Evolutionary conservation across 2,797 vertebrate genomes (phyloP).

Genomic region (Acrossocheilus wenchowensis): DNA sequence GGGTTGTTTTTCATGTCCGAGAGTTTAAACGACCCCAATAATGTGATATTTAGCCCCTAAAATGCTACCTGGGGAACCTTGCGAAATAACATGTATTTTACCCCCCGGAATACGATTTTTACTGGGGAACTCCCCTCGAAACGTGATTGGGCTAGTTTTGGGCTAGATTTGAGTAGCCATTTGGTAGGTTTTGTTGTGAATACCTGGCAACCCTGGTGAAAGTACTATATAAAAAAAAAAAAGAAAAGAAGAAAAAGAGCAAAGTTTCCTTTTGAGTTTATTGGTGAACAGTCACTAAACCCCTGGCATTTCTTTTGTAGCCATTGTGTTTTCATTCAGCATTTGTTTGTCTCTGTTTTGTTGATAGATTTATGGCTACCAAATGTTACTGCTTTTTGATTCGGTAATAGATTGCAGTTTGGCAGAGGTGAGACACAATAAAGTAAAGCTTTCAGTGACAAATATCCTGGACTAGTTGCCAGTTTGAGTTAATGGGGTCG

Average conservation of each 20-base stretch:
- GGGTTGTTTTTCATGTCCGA: not conserved
- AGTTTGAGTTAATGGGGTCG: slow-evolving; percentile 44
- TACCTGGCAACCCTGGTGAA: not conserved
- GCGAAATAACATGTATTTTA: too few species aligned
- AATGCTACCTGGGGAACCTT: too few species aligned
- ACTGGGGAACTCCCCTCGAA: not conserved
- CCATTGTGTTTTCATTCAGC: slow-evolving; percentile 29
- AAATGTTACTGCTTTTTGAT: slow-evolving; percentile 53
- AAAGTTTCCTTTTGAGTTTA: slow-evolving; percentile 3
- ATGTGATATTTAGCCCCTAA: too few species aligned
- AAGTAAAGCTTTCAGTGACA: slow-evolving; percentile 49
- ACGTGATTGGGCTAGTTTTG: not conserved
- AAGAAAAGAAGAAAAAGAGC: not conserved
- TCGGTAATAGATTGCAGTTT: slow-evolving; percentile 40
- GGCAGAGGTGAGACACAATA: slow-evolving; percentile 26
- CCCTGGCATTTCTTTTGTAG: slow-evolving; percentile 25
- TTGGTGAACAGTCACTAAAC: not conserved
- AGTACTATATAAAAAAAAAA: slow-evolving; percentile 5
- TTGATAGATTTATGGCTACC: slow-evolving; percentile 48
- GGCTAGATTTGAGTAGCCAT: not conserved
- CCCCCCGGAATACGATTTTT: not conserved
- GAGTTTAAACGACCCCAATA: not conserved
- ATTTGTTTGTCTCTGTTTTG: slow-evolving; percentile 40
- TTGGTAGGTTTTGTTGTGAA: not conserved
- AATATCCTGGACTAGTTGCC: slow-evolving; percentile 46